phyloP scores from a whole-genome alignment of 2,888 invertebrate genomes.

The Agapostemon virescens region DNA sequence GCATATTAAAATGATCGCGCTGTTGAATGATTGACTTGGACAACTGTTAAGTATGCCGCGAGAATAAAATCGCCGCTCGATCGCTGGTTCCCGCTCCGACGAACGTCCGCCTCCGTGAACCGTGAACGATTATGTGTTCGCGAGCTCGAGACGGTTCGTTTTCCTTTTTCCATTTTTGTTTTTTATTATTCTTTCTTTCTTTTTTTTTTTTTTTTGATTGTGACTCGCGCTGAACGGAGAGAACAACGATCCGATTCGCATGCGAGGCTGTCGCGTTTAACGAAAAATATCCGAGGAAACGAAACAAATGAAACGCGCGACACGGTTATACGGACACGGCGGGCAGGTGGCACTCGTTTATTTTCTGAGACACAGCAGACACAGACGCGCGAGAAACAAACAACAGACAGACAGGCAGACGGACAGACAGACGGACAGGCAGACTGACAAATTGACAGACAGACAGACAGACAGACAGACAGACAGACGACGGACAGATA shows the following conservation, averaged over 20 bases:
- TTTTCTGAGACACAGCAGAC: slow-evolving; percentile 58
- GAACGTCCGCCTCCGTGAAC: background rate
- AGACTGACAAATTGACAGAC: slow-evolving; percentile 59
- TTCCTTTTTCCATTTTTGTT: background rate
- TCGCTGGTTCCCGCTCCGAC: slow-evolving; percentile 28
- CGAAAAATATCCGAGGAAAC: background rate
- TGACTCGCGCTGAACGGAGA: background rate
- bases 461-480: slow-evolving; percentile 65
- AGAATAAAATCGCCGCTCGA: slow-evolving; percentile 33
- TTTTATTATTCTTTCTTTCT: too few relatives aligned
- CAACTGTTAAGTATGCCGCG: slow-evolving; percentile 1
- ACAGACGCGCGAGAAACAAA: slow-evolving; percentile 63
- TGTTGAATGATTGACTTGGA: slow-evolving; percentile 35
- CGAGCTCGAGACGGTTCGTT: background rate
- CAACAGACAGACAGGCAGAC: slow-evolving; percentile 57
- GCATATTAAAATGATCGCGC: slow-evolving; percentile 20
- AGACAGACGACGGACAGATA: slow-evolving; percentile 70
- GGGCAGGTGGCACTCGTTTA: slow-evolving; percentile 68
- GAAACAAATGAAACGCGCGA: slow-evolving; percentile 24
- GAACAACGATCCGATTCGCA: background rate
- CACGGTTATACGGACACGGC: slow-evolving; percentile 43
- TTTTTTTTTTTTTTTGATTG: background rate
- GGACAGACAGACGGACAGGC: slow-evolving; percentile 59
- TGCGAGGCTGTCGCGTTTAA: slow-evolving; percentile 32
- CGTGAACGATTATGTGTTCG: background rate